These are phyloP conservation scores for Agrypnia vestita DNA, from an alignment of 1,140 invertebrate genomes.

Conservation along the genomic window DNA sequence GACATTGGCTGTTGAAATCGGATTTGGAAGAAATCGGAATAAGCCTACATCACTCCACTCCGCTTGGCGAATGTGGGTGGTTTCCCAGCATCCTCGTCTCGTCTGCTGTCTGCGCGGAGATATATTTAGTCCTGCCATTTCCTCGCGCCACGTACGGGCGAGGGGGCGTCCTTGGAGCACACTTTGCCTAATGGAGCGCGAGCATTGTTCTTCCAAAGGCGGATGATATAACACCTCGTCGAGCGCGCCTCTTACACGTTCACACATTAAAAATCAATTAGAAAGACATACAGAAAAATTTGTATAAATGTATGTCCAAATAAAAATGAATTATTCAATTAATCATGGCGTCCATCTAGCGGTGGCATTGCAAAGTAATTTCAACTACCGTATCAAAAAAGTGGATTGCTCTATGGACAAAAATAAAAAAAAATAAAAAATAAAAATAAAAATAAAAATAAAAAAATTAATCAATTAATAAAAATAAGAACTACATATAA, in stretches of 20 bases:
- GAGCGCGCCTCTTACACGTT: neutral
- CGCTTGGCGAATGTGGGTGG: neutral
- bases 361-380: no score
- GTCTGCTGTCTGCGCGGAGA: neutral
- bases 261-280: no score
- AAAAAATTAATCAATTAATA: no score
- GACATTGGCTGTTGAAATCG: neutral
- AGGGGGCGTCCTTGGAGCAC: constrained; percentile 16
- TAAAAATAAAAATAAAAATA: no score
- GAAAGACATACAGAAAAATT: no score
- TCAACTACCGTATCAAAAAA: no score
- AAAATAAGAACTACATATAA: no score
- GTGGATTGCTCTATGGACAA: no score
- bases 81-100: neutral
- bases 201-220: neutral
- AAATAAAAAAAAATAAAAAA: no score
- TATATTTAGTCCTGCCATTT: constrained; percentile 29
- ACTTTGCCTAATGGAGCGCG: constrained; percentile 21
- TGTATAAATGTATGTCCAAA: no score
- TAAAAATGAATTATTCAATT: no score
- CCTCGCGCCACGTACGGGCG: neutral
- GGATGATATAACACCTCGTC: constrained; percentile 18
- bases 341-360: no score
- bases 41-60: neutral
- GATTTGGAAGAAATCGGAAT: neutral